These are phyloP conservation scores for Paradoxurus hermaphroditus DNA, from an alignment of 2,113 vertebrate genomes.

Conservation along the genomic window DNA sequence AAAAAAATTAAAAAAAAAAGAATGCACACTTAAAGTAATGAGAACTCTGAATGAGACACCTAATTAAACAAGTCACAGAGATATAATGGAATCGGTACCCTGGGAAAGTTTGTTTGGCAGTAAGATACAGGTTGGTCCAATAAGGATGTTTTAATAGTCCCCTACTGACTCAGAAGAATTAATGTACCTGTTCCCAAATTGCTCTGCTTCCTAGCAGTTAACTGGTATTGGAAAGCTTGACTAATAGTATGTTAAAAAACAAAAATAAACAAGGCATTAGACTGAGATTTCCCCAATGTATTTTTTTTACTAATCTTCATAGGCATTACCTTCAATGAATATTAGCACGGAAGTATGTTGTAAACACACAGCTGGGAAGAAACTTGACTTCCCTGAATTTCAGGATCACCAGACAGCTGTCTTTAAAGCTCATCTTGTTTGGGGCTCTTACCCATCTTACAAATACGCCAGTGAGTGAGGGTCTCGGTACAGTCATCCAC, in stretches of 20 bases:
- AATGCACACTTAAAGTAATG: neutral
- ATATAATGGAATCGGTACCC: neutral
- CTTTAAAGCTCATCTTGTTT: neutral
- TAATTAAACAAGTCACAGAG: neutral
- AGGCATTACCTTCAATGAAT: neutral
- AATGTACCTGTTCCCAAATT: neutral
- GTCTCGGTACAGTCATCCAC: neutral
- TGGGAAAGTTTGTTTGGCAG: neutral
- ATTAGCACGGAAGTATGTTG: neutral
- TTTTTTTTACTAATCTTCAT: neutral
- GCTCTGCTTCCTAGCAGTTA: neutral
- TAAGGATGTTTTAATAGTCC: neutral
- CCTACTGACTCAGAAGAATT: neutral
- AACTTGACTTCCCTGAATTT: neutral
- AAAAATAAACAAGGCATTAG: neutral
- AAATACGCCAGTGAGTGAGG: neutral
- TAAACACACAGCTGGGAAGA: neutral
- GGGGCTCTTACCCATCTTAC: neutral
- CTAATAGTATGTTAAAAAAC: neutral
- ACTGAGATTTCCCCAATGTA: neutral
- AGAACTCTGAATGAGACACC: neutral
- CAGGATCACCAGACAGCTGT: neutral
- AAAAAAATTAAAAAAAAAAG: too few species aligned
- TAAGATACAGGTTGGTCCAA: neutral
- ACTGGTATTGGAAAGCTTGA: neutral